Percentiles rank a stretch among this genome's conserved stretches.
phyloP scores from a whole-genome alignment of 2,113 vertebrate species.

The Dromaius novaehollandiae region DNA sequence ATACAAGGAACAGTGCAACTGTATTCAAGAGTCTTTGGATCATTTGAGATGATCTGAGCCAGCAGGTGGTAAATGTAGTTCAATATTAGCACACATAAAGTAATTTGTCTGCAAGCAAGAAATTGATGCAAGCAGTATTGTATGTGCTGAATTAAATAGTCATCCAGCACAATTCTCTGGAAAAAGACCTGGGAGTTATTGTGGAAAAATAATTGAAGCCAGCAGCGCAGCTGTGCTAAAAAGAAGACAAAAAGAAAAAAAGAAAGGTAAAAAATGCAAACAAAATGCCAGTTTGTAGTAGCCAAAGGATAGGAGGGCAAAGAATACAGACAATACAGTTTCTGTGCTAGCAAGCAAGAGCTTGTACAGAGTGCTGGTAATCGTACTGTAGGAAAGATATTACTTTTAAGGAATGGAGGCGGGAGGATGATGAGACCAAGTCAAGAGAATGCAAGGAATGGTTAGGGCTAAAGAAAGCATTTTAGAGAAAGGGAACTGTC shows the following conservation, averaged over 20 bases:
- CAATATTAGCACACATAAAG: constrained; percentile 44
- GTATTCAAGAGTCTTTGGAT: constrained; percentile 35
- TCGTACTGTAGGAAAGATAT: not conserved
- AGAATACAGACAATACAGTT: not conserved
- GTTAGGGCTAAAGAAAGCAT: not conserved
- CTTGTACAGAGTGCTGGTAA: not conserved
- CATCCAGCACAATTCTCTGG: constrained; percentile 16
- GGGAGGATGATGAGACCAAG: not conserved
- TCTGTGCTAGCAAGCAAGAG: not conserved
- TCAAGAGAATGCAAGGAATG: not conserved
- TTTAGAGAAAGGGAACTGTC: not conserved
- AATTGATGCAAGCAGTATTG: constrained; percentile 44
- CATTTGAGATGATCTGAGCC: constrained; percentile 49
- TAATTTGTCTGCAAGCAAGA: constrained; percentile 58
- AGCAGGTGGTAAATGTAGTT: constrained; percentile 65
- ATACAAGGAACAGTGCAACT: constrained; percentile 21
- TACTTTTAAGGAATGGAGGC: not conserved
- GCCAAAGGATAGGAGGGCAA: constrained; percentile 16
- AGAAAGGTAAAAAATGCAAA: not conserved
- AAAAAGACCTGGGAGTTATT: constrained; percentile 54
- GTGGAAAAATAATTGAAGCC: constrained; percentile 54
- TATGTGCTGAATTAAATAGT: constrained; percentile 50
- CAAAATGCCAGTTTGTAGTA: constrained; percentile 14
- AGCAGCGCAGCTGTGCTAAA: constrained; percentile 40
- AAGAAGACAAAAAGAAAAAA: not conserved